Evolutionary conservation across 1,140 invertebrate genomes (phyloP).

Genomic region (Drosophila setifemur): DNA sequence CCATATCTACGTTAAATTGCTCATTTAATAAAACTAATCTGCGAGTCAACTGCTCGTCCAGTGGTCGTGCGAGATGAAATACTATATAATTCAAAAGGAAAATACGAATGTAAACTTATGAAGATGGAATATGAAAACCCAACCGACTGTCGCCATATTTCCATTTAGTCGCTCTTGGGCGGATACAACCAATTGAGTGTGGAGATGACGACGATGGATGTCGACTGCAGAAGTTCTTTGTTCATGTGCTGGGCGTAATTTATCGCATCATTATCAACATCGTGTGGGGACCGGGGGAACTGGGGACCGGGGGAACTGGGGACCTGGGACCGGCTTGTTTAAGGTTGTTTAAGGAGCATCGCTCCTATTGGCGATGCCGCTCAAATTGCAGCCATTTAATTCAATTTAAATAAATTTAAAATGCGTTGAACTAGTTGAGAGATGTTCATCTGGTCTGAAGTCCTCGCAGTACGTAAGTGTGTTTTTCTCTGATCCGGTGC

Average conservation of each 20-base stretch:
- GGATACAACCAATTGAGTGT: slow-evolving; percentile 71
- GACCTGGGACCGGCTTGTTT: slow-evolving; percentile 23
- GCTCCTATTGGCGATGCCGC: slow-evolving; percentile 56
- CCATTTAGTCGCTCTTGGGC: slow-evolving; percentile 47
- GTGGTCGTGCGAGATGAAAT: neutral
- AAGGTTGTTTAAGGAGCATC: slow-evolving; percentile 42
- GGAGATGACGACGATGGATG: slow-evolving; percentile 48
- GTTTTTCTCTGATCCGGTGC: slow-evolving; percentile 17
- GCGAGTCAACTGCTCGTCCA: slow-evolving; percentile 30
- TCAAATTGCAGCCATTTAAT: slow-evolving; percentile 78
- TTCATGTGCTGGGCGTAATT: slow-evolving; percentile 45
- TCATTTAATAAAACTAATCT: slow-evolving; percentile 77
- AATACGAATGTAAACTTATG: neutral
- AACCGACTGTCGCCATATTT: slow-evolving; percentile 69
- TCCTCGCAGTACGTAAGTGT: neutral
- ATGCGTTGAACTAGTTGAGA: slow-evolving; percentile 67
- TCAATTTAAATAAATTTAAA: slow-evolving; percentile 81
- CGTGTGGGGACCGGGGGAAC: too few species aligned
- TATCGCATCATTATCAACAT: slow-evolving; percentile 58
- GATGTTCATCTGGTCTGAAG: neutral
- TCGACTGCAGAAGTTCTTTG: slow-evolving; percentile 48
- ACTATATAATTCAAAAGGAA: too few species aligned
- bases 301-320: too few species aligned
- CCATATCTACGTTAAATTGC: slow-evolving; percentile 47
- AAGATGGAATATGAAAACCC: slow-evolving; percentile 29